Conservation (phyloP, 2,113 vertebrate genomes). For the Emydocephalus ijimae region DNA sequence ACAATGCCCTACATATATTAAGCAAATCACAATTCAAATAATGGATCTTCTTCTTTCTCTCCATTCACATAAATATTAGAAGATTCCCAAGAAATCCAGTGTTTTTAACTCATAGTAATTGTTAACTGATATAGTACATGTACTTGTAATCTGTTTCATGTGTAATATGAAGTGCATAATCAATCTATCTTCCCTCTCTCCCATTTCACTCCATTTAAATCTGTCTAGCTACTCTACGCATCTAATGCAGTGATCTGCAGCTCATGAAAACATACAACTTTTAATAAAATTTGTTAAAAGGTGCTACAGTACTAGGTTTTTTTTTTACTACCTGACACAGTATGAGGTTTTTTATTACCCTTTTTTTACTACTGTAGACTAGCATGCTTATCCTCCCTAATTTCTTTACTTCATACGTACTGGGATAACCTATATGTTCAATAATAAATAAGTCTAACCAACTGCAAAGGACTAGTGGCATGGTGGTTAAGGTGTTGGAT, state of each 20-base stretch:
- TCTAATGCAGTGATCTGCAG: neutral
- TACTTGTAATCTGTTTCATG: neutral
- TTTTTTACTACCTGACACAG: neutral
- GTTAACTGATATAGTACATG: neutral
- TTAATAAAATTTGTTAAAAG: neutral
- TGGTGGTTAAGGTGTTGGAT: neutral
- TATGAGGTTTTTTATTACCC: neutral
- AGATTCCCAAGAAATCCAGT: neutral
- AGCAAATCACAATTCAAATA: neutral
- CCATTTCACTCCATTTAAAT: neutral
- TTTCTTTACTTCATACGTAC: neutral
- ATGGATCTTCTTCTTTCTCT: neutral
- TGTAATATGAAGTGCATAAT: neutral
- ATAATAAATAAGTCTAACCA: neutral
- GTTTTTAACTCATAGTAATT: neutral
- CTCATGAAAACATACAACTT: neutral
- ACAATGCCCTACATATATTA: neutral
- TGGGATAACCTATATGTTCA: neutral
- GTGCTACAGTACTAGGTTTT: neutral
- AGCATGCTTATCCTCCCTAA: neutral
- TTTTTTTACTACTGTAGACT: neutral
- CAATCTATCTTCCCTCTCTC: neutral
- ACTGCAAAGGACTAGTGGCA: neutral
- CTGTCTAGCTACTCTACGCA: neutral
- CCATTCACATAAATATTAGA: neutral